These are phyloP conservation scores for Callionymus lyra DNA, from an alignment of 2,113 vertebrate genomes.

Conservation along the genomic window DNA sequence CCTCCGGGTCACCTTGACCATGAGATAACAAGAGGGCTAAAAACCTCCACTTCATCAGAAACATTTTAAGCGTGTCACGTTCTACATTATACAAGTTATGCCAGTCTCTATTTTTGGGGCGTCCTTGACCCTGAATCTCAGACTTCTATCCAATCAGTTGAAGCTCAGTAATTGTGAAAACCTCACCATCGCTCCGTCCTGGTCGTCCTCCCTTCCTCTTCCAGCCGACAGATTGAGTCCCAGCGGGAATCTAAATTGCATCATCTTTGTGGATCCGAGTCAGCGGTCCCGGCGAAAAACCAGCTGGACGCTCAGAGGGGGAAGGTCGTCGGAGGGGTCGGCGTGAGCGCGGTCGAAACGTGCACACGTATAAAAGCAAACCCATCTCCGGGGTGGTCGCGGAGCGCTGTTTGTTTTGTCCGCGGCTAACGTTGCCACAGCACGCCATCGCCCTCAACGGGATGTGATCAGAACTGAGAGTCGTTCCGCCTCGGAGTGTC, in stretches of 20 bases:
- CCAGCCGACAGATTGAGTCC: conserved; percentile 72
- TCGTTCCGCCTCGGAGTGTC: conserved; percentile 35
- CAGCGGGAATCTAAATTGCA: conserved; percentile 72
- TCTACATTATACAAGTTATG: too few species aligned
- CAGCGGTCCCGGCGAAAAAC: conserved; percentile 64
- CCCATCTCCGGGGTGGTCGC: conserved; percentile 34
- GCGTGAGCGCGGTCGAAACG: neutral
- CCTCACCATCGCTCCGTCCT: too few species aligned
- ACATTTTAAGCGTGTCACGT: too few species aligned
- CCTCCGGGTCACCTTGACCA: too few species aligned
- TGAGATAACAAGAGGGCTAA: too few species aligned
- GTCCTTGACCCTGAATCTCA: too few species aligned
- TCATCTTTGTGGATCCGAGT: conserved; percentile 74
- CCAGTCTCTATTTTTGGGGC: too few species aligned
- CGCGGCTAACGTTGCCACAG: conserved; percentile 4
- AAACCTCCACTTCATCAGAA: too few species aligned
- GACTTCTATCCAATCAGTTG: too few species aligned
- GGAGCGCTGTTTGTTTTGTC: conserved; percentile 46
- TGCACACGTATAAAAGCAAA: neutral
- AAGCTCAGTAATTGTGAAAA: too few species aligned
- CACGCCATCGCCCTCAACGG: conserved; percentile 41
- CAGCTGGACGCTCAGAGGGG: conserved; percentile 36
- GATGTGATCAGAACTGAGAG: conserved; percentile 41
- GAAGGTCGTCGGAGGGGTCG: conserved; percentile 4
- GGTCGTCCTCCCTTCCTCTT: conserved; percentile 26